Conservation (phyloP, 2,888 invertebrate species). For the Cabera pusaria region DNA sequence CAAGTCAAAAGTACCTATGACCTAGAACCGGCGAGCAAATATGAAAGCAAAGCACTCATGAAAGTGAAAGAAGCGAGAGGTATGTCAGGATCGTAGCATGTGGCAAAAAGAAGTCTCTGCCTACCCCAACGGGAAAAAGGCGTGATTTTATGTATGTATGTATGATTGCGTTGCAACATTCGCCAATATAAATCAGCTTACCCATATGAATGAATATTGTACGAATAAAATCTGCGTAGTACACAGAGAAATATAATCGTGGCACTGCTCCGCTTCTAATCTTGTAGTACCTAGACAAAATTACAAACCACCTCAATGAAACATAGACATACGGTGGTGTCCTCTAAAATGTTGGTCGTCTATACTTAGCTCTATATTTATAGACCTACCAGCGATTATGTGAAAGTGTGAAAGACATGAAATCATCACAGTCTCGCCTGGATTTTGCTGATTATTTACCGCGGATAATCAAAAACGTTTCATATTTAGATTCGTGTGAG, state of each 20-base stretch:
- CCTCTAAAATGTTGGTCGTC: constrained; percentile 41
- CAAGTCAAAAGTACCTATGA: too few species aligned
- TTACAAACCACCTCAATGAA: constrained; percentile 17
- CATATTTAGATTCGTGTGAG: constrained; percentile 9
- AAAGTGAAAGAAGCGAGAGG: too few species aligned
- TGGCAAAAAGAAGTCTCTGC: too few species aligned
- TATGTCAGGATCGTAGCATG: too few species aligned
- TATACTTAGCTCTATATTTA: constrained; percentile 51
- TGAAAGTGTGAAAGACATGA: constrained; percentile 21
- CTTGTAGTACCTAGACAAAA: constrained; percentile 2
- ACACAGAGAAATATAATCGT: background rate
- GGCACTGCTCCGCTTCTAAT: background rate
- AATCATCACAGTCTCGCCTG: constrained; percentile 11
- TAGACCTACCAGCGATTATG: constrained; percentile 30
- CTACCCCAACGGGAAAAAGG: too few species aligned
- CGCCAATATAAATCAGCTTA: constrained; percentile 5
- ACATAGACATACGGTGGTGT: constrained; percentile 38
- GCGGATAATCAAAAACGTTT: constrained; percentile 15
- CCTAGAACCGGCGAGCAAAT: too few species aligned
- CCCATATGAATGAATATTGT: constrained; percentile 13
- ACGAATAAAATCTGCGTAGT: constrained; percentile 5
- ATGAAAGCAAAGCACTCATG: too few species aligned
- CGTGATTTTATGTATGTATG: too few species aligned
- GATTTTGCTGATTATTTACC: constrained; percentile 20
- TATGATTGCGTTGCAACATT: constrained; percentile 13